A percentile compares a stretch with the other conserved stretches of the same genome.
These are phyloP conservation scores for Phyllostomus discolor DNA, from an alignment of 2,113 vertebrate genomes.

Conservation along the genomic window DNA sequence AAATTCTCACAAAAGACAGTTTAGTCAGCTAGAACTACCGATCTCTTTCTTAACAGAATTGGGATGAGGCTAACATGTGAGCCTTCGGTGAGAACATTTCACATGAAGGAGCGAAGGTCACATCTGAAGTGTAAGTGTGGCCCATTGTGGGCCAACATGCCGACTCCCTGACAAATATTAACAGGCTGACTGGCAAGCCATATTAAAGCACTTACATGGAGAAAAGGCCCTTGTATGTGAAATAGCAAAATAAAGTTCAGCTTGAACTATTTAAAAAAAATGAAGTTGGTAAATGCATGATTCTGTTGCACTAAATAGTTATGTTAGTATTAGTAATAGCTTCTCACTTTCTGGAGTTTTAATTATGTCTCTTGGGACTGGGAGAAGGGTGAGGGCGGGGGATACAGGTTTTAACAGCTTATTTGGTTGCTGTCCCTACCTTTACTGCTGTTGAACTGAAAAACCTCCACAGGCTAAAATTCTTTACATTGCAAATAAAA, in stretches of 20 bases:
- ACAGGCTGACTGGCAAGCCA: conserved; percentile 69
- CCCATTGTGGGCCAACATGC: conserved; percentile 49
- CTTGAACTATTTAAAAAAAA: conserved; percentile 78
- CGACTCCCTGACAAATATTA: conserved; percentile 68
- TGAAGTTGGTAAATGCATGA: conserved; percentile 77
- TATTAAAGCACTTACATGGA: conserved; percentile 66
- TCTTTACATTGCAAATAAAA: conserved; percentile 89
- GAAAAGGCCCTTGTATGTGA: conserved; percentile 79
- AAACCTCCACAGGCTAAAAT: conserved; percentile 87
- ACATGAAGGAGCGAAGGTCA: conserved; percentile 47
- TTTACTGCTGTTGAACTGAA: conserved; percentile 83
- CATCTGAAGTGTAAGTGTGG: conserved; percentile 52
- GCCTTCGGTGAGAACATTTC: not conserved
- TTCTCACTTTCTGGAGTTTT: conserved; percentile 85
- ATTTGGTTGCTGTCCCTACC: conserved; percentile 80
- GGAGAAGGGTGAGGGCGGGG: conserved; percentile 72
- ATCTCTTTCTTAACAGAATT: conserved; percentile 33
- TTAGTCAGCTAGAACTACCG: conserved; percentile 20
- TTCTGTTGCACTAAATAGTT: conserved; percentile 79
- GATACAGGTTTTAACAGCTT: conserved; percentile 81
- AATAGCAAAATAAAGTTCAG: conserved; percentile 76
- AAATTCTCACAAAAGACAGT: conserved; percentile 32
- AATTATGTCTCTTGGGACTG: conserved; percentile 85
- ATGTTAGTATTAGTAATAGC: conserved; percentile 81
- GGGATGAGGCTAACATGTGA: not conserved